These are phyloP conservation scores for Leptonema lineaticorne DNA, from an alignment of 1,140 invertebrate species.

Conservation along the genomic window DNA sequence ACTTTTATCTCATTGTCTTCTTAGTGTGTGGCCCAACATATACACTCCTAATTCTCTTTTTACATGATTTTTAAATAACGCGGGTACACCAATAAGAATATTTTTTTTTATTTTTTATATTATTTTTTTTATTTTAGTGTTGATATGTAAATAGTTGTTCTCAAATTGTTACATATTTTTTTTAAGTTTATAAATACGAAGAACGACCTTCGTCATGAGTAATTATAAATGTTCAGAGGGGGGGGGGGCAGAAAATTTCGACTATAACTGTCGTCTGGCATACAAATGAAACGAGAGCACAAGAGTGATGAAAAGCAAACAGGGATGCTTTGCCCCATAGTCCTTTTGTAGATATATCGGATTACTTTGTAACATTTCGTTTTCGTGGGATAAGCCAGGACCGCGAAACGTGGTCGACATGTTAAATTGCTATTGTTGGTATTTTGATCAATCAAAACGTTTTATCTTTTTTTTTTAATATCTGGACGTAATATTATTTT, in stretches of 20 bases:
- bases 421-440: neutral
- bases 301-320: slow-evolving; percentile 16
- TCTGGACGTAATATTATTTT: too few relatives aligned
- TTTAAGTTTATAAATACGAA: too few relatives aligned
- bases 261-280: neutral
- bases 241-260: neutral
- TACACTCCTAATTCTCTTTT: too few relatives aligned
- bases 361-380: slow-evolving; percentile 6
- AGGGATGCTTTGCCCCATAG: neutral
- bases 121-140: too few relatives aligned
- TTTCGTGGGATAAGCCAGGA: neutral
- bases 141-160: too few relatives aligned
- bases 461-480: neutral
- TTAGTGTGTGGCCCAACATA: too few relatives aligned
- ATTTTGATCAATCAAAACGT: neutral
- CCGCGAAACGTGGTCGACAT: neutral
- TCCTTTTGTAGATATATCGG: slow-evolving; percentile 9
- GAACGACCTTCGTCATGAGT: neutral
- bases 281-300: slow-evolving; percentile 2
- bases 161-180: too few relatives aligned
- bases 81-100: too few relatives aligned
- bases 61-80: too few relatives aligned
- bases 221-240: neutral
- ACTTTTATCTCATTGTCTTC: too few relatives aligned
- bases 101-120: too few relatives aligned